Conservation (phyloP, 2,113 vertebrate genomes). For the Rousettus leschenaultii region DNA sequence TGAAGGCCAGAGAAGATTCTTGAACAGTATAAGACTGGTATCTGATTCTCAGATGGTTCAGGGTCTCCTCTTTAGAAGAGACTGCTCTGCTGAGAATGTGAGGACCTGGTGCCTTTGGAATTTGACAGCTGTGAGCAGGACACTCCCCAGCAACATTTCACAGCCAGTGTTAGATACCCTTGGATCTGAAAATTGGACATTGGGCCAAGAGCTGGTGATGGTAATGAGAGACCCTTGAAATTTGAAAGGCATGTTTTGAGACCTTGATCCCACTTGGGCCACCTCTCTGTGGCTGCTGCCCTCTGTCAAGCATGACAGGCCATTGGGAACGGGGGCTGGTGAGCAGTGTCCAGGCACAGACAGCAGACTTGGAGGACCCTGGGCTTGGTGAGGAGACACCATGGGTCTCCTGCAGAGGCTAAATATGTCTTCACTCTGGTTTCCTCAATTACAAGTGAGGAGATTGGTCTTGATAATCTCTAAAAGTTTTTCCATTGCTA, state of each 20-base stretch:
- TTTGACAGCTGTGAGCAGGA: neutral
- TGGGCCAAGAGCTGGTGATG: neutral
- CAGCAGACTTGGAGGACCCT: neutral
- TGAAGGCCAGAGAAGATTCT: neutral
- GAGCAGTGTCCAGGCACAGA: neutral
- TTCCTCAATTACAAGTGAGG: neutral
- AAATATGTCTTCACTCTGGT: neutral
- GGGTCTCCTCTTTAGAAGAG: neutral
- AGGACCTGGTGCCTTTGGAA: neutral
- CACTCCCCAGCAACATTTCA: neutral
- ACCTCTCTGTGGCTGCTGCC: neutral
- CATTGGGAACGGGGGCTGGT: fast-evolving
- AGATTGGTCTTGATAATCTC: neutral
- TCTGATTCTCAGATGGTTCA: neutral
- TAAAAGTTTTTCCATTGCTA: neutral
- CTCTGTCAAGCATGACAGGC: neutral
- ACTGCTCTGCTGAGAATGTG: neutral
- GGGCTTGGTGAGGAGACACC: neutral
- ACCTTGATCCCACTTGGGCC: neutral
- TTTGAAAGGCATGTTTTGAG: neutral
- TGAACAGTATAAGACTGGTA: neutral
- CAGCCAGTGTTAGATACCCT: neutral
- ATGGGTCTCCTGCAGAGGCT: neutral
- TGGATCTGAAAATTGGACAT: neutral
- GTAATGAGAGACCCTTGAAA: neutral